These are phyloP conservation scores for Spea multiplicata DNA, from an alignment of 2,113 vertebrate species.

Conservation along the genomic window DNA sequence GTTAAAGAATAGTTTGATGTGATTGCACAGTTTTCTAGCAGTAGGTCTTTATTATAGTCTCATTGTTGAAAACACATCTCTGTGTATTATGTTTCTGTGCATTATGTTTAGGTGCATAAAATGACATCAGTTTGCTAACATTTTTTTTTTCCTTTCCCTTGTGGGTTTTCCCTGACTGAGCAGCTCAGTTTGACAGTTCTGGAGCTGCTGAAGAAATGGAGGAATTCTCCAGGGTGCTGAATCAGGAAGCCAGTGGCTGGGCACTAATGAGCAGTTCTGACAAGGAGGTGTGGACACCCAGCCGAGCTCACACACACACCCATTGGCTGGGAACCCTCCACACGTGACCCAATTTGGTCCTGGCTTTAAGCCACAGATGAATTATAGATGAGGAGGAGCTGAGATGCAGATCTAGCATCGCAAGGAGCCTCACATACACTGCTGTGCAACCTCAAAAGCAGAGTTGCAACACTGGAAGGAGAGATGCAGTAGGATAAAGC, in stretches of 20 bases:
- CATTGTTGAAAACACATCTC: not conserved
- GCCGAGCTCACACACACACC: slow-evolving; percentile 46
- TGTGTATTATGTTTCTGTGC: slow-evolving; percentile 4
- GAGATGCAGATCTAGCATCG: slow-evolving; percentile 80
- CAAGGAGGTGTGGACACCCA: not conserved
- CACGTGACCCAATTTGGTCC: slow-evolving; percentile 71
- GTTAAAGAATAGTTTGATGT: no score
- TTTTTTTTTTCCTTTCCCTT: not conserved
- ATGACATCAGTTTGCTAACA: slow-evolving; percentile 25
- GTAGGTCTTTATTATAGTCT: not conserved
- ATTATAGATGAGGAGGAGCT: slow-evolving; percentile 75
- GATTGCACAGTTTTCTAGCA: not conserved
- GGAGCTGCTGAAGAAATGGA: slow-evolving; percentile 40
- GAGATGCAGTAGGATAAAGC: slow-evolving; percentile 60
- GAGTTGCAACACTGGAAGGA: slow-evolving; percentile 52
- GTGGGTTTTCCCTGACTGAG: slow-evolving; percentile 55
- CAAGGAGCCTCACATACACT: slow-evolving; percentile 55
- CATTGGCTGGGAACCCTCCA: slow-evolving; percentile 66
- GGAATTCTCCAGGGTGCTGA: slow-evolving; percentile 75
- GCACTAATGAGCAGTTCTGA: slow-evolving; percentile 32
- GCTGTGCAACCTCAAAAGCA: slow-evolving; percentile 14
- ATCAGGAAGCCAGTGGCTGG: slow-evolving; percentile 53
- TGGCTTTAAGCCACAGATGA: slow-evolving; percentile 71
- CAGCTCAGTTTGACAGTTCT: slow-evolving; percentile 12
- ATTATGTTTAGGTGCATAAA: slow-evolving; percentile 8